Base-by-base conservation (phyloP, 2,888 invertebrate species). In the Drosophila vallismaia region DNA sequence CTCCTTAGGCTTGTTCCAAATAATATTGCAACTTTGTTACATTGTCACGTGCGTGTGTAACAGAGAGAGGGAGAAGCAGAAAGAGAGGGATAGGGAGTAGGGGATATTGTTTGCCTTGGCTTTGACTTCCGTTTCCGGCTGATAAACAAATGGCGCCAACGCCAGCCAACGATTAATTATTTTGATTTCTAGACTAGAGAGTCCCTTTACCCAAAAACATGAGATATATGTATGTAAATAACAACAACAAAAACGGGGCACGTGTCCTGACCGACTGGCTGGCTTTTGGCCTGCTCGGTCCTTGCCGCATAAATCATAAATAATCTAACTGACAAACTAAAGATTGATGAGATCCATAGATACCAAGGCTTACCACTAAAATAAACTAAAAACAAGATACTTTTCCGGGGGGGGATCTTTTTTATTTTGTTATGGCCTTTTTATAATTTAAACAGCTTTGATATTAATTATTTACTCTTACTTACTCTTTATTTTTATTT, bases 71-170 rank as follows among this genome's bases (percentile, higher is more conserved):
- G 50, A 29, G 40, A 42, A 0, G 12, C 28, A 19, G n/a, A 0
- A 10, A 3, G 29, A 6, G 42, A 14, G 53, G n/a, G 19, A 2
- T 19, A 3, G 4, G 1, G n/a, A 31, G n/a, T n/a, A n/a, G n/a
- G n/a, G n/a, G n/a, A n/a, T 28, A 62, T 53, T 75, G 86, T 76
- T 84, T 86, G 80, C 63, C 79, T 79, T 73, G 48, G 75, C 66
- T 62, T 69, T 71, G 66, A 77, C 86, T 77, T 82, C 82, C 82
- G 86, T 76, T 86, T 86, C 82, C 82, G 86, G 74, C 71, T 70
- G 74, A 75, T 86, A 78, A 77, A 74, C 86, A 82, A 86, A 84
- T 86, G 82, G 86, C 82, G 82, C 82, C 82, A 82, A 69, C 66
- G 82, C 82, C 82, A 82, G 71, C 66, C 52, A 52, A 84, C 82